phyloP scores from a whole-genome alignment of 2,888 invertebrate genomes.

The Oxystoma pomonae region DNA sequence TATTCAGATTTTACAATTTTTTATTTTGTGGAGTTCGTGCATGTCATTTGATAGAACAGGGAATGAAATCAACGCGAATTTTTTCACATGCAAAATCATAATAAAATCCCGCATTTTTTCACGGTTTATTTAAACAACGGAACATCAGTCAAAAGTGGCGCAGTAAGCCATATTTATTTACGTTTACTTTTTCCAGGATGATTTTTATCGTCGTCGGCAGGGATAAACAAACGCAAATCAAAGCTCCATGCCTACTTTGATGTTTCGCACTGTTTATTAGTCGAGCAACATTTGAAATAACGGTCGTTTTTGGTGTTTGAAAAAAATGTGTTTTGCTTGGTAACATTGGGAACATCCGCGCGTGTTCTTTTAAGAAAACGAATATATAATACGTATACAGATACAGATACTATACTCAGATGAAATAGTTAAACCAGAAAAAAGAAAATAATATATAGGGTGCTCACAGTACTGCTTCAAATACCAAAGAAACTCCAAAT shows the following conservation, averaged over 20 bases:
- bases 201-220: slow-evolving; percentile 24
- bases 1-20: no score
- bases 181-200: slow-evolving; percentile 4
- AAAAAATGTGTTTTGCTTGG: background rate
- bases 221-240: slow-evolving; percentile 25
- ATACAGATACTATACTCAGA: no score
- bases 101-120: background rate
- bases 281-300: slow-evolving; percentile 21
- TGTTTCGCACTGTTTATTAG: slow-evolving; percentile 25
- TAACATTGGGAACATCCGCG: no score
- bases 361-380: no score
- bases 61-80: no score
- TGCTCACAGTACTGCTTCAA: no score
- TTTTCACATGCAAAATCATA: background rate
- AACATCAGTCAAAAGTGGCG: background rate
- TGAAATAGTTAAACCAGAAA: no score
- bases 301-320: background rate
- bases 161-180: background rate
- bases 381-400: no score
- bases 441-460: no score
- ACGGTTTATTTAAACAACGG: background rate
- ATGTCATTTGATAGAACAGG: no score
- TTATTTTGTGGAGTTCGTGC: no score
- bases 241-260: slow-evolving; percentile 23
- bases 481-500: no score